Conservation (phyloP, 2,113 vertebrate genomes). For the Oncorhynchus clarkii region DNA sequence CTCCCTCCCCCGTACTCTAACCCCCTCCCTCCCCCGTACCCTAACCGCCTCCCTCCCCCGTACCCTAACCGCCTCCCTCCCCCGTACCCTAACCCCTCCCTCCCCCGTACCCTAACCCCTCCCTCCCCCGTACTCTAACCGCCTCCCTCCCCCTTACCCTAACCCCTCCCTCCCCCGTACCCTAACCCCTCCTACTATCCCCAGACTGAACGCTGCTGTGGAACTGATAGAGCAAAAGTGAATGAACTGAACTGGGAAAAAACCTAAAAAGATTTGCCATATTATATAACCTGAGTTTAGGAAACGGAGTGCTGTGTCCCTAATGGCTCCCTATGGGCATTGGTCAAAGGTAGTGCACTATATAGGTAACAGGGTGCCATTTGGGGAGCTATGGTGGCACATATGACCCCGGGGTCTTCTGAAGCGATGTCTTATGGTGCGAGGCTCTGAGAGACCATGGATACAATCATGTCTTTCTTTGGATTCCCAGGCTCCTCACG, state of each 20-base stretch:
- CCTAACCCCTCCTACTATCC: not conserved
- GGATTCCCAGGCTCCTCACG: not conserved
- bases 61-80: not conserved
- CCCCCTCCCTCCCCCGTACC: too few relatives aligned
- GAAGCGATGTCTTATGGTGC: slow-evolving; percentile 17
- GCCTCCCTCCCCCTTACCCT: too few relatives aligned
- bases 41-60: not conserved
- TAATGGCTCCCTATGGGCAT: not conserved
- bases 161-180: not conserved
- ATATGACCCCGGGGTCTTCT: slow-evolving; percentile 9
- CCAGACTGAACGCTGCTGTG: slow-evolving; percentile 27
- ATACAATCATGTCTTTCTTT: too few relatives aligned
- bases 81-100: not conserved
- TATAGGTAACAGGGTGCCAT: not conserved
- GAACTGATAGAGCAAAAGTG: slow-evolving; percentile 13
- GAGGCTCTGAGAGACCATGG: not conserved
- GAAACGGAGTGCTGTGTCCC: not conserved
- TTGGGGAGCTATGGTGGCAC: too few relatives aligned
- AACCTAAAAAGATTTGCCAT: slow-evolving; percentile 8
- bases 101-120: not conserved
- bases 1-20: not conserved
- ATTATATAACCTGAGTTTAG: slow-evolving; percentile 20
- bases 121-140: not conserved
- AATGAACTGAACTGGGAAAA: not conserved
- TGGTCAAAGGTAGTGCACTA: too few relatives aligned